A percentile compares a stretch with the other conserved stretches of the same genome.
phyloP scores from a whole-genome alignment of 2,797 vertebrate species.

The Tragelaphus eurycerus region DNA sequence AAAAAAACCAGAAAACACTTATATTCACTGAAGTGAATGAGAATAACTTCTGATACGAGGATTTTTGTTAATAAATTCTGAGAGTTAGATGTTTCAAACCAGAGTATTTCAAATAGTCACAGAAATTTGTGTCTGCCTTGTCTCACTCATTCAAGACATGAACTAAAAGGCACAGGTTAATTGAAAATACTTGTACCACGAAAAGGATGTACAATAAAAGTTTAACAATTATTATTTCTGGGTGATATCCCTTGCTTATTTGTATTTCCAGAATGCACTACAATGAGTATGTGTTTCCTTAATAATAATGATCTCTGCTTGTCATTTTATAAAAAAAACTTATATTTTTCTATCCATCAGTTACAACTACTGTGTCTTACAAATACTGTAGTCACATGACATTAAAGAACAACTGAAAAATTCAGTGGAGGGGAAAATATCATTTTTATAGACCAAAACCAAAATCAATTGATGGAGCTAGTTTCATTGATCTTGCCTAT shows the following conservation, averaged over 20 bases:
- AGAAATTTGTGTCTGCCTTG: background rate
- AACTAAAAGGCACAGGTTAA: background rate
- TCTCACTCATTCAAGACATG: background rate
- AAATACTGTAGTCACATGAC: background rate
- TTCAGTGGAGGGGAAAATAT: background rate
- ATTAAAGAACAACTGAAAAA: background rate
- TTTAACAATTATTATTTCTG: background rate
- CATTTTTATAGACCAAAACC: background rate
- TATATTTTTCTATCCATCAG: background rate
- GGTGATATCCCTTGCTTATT: background rate
- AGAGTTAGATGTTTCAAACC: background rate
- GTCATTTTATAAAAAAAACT: background rate
- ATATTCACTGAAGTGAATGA: background rate
- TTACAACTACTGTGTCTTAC: background rate
- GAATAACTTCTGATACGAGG: background rate
- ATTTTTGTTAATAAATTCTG: background rate
- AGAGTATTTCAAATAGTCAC: background rate
- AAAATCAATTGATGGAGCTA: background rate
- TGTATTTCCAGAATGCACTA: background rate
- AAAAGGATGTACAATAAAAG: background rate
- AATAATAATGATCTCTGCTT: background rate
- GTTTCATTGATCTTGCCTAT: background rate
- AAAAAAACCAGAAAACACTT: background rate
- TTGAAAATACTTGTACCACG: background rate
- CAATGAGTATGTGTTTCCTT: background rate